phyloP scores from a whole-genome alignment of 2,113 vertebrate species.

The Tor tambroides region DNA sequence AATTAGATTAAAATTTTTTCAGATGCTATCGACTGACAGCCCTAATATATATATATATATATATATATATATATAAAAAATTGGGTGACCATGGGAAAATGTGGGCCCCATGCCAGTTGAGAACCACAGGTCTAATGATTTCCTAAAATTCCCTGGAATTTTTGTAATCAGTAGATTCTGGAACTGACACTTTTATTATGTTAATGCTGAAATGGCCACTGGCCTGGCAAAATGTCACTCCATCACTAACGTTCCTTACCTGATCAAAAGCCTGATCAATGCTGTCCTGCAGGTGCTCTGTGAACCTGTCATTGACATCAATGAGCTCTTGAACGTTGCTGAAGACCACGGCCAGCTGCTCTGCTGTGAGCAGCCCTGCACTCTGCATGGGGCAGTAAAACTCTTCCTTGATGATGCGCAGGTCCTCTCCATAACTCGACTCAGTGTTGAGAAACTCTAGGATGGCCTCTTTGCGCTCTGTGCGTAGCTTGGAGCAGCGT shows the following conservation, averaged over 20 bases:
- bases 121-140: too few relatives aligned
- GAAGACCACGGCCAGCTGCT: constrained; percentile 86
- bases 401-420: constrained; percentile 88
- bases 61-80: too few relatives aligned
- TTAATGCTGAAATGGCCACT: not conserved
- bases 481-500: constrained; percentile 84
- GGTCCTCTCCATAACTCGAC: constrained; percentile 86
- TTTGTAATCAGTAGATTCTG: too few relatives aligned
- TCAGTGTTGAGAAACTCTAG: constrained; percentile 92
- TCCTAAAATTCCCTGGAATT: too few relatives aligned
- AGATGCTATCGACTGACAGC: too few relatives aligned
- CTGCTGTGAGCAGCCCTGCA: constrained; percentile 81
- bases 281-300: constrained; percentile 87
- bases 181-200: not conserved
- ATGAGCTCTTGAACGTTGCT: constrained; percentile 89
- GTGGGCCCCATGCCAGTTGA: too few relatives aligned
- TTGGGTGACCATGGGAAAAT: too few relatives aligned
- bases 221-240: not conserved
- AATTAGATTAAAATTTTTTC: too few relatives aligned
- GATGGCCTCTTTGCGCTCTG: constrained; percentile 87
- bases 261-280: constrained; percentile 87
- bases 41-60: too few relatives aligned
- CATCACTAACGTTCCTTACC: constrained; percentile 67
- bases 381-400: constrained; percentile 90
- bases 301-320: constrained; percentile 86